Evolutionary conservation across 2,113 vertebrate genomes (phyloP).

Genomic region (Cyanoderma ruficeps): DNA sequence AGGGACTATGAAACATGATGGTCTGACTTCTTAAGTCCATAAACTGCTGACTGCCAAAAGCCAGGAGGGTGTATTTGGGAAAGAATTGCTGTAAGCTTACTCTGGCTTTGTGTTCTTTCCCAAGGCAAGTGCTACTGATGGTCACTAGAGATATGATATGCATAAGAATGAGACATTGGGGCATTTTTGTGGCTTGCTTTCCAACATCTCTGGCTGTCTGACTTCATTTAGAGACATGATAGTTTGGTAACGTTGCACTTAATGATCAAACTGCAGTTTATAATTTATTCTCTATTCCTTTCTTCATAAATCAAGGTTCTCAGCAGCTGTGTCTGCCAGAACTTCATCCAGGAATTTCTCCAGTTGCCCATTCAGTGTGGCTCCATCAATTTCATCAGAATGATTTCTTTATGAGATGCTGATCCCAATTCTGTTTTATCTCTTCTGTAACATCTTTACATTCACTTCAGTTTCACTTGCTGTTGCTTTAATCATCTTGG

Average conservation of each 20-base stretch:
- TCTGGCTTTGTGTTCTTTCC: slow-evolving; percentile 51
- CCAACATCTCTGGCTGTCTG: not conserved
- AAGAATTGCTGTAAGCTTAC: slow-evolving; percentile 47
- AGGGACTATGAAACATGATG: not conserved
- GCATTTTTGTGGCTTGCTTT: not conserved
- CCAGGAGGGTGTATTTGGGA: slow-evolving; percentile 19
- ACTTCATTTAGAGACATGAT: not conserved
- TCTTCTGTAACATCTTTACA: not conserved
- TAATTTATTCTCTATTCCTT: not conserved
- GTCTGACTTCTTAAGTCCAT: slow-evolving; percentile 28
- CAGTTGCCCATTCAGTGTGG: not conserved
- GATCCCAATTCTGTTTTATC: not conserved
- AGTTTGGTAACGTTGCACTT: not conserved
- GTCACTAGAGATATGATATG: slow-evolving; percentile 45
- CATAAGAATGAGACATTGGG: not conserved
- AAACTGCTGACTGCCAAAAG: slow-evolving; percentile 29
- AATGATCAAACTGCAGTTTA: not conserved
- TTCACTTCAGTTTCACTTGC: not conserved
- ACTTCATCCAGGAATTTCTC: not conserved
- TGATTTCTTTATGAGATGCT: not conserved
- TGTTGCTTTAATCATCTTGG: not conserved
- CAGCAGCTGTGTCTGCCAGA: not conserved
- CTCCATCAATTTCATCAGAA: not conserved
- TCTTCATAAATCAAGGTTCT: not conserved
- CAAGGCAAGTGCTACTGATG: slow-evolving; percentile 54